A percentile compares a stretch with the other conserved stretches of the same genome.
phyloP scores from a whole-genome alignment of 2,113 vertebrate genomes.

The Aegotheles bennettii region DNA sequence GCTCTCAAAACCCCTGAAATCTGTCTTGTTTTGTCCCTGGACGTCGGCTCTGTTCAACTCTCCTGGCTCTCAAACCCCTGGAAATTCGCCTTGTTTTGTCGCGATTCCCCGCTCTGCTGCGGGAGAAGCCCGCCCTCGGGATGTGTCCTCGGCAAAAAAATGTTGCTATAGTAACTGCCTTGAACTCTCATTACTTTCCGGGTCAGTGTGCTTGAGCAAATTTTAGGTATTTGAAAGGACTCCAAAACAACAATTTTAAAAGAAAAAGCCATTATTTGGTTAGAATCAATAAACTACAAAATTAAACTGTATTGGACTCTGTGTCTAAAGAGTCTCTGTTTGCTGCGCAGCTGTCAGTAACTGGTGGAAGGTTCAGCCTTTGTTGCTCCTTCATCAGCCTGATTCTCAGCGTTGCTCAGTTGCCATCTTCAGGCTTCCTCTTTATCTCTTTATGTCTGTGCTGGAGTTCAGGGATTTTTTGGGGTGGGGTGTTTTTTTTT shows the following conservation, averaged over 20 bases:
- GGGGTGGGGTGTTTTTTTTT: no score
- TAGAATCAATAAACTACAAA: not conserved
- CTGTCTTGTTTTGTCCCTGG: no score
- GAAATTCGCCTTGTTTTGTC: no score
- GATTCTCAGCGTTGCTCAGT: not conserved
- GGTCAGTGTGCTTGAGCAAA: not conserved
- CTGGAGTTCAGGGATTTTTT: accelerated
- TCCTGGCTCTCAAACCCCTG: no score
- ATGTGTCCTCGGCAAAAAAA: no score
- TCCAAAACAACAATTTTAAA: not conserved
- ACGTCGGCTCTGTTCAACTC: no score
- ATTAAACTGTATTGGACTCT: not conserved
- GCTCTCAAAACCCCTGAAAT: no score
- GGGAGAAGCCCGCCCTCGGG: no score
- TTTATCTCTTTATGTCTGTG: not conserved
- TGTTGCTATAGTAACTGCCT: not conserved
- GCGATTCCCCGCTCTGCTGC: no score
- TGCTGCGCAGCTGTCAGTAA: not conserved
- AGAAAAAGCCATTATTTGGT: not conserved
- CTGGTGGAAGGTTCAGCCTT: not conserved
- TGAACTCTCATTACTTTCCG: not conserved
- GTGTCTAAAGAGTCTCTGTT: not conserved
- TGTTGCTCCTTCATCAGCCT: not conserved
- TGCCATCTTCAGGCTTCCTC: not conserved
- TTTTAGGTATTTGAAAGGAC: not conserved